Evolutionary conservation across 1,140 invertebrate genomes (phyloP).

Genomic region (Gonioctena quinquepunctata): DNA sequence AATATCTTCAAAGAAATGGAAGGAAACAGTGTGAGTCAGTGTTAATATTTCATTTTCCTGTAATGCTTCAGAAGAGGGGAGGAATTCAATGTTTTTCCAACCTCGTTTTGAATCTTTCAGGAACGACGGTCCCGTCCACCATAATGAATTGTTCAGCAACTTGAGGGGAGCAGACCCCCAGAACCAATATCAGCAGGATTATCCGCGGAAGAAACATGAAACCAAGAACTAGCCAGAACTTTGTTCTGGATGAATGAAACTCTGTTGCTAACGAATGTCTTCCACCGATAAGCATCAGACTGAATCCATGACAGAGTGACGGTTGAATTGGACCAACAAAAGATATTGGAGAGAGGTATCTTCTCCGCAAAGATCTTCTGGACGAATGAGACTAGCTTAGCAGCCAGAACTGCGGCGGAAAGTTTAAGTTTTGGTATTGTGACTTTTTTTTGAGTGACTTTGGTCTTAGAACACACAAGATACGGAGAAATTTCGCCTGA

Average conservation of each 20-base stretch:
- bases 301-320: constrained; percentile 21
- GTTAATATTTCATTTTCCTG: too few species aligned
- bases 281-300: constrained; percentile 43
- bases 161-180: constrained; percentile 40
- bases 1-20: too few species aligned
- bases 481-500: too few species aligned
- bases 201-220: constrained; percentile 38
- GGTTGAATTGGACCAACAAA: constrained; percentile 27
- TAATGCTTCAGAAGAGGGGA: too few species aligned
- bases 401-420: constrained; percentile 50
- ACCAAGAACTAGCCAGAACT: constrained; percentile 39
- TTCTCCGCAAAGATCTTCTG: constrained; percentile 23
- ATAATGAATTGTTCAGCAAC: constrained; percentile 11
- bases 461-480: constrained; percentile 38
- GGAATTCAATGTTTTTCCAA: too few species aligned
- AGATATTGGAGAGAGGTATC: too few species aligned
- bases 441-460: constrained; percentile 43
- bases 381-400: too few species aligned
- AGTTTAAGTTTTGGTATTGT: constrained; percentile 56
- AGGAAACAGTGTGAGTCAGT: too few species aligned
- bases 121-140: constrained; percentile 18
- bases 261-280: constrained; percentile 55
- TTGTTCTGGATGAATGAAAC: constrained; percentile 49
- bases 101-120: too few species aligned
- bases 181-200: constrained; percentile 55